Evolutionary conservation across 2,888 invertebrate genomes (phyloP).

Genomic region (Noctuana brunneofusca): DNA sequence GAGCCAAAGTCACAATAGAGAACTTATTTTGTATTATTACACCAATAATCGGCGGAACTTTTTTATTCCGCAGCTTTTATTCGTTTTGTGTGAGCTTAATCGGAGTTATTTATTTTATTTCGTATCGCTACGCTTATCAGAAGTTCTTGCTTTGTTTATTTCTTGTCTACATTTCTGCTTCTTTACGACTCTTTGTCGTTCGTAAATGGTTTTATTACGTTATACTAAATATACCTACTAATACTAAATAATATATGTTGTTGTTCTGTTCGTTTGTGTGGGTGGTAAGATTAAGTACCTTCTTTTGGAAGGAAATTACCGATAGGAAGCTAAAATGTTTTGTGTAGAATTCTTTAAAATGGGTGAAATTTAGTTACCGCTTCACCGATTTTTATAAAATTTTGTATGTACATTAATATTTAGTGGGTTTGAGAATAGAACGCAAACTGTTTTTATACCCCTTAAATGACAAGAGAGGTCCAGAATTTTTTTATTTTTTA

Average conservation of each 20-base stretch:
- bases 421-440: too few species aligned
- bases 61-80: slow-evolving; percentile 37
- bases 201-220: slow-evolving; percentile 10
- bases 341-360: too few species aligned
- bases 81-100: slow-evolving; percentile 33
- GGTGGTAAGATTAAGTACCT: neutral
- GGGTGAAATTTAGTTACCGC: too few species aligned
- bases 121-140: slow-evolving; percentile 26
- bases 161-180: slow-evolving; percentile 9
- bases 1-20: slow-evolving; percentile 35
- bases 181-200: slow-evolving; percentile 19
- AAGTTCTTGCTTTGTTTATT: slow-evolving; percentile 19
- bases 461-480: too few species aligned
- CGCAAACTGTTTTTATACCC: too few species aligned
- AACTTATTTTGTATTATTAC: slow-evolving; percentile 40
- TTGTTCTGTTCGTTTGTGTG: neutral
- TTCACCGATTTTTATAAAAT: too few species aligned
- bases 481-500: too few species aligned
- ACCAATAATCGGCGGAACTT: slow-evolving; percentile 38
- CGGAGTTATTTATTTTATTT: slow-evolving; percentile 32
- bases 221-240: neutral
- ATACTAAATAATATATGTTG: neutral
- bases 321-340: too few species aligned
- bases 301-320: too few species aligned
- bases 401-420: too few species aligned